phyloP scores from a whole-genome alignment of 2,113 vertebrate species.

The Axis porcinus region DNA sequence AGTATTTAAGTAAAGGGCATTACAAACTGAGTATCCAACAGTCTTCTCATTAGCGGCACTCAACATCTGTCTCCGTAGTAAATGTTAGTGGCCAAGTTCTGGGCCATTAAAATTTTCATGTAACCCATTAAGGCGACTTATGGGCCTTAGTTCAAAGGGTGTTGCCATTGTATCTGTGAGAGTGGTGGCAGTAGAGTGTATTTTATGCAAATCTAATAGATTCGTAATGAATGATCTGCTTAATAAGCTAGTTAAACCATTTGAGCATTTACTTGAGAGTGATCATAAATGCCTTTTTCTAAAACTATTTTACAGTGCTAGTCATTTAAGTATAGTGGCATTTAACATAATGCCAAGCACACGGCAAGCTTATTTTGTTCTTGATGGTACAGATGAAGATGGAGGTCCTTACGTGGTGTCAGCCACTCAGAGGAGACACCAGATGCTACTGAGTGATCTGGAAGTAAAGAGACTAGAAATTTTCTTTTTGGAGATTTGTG shows the following conservation, averaged over 20 bases:
- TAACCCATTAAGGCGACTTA: slow-evolving; percentile 61
- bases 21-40: slow-evolving; percentile 23
- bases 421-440: neutral
- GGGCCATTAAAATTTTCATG: slow-evolving; percentile 72
- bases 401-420: neutral
- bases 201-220: slow-evolving; percentile 65
- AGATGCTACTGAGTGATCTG: neutral
- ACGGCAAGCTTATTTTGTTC: neutral
- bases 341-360: neutral
- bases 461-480: neutral
- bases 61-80: slow-evolving; percentile 70
- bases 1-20: slow-evolving; percentile 29
- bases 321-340: neutral
- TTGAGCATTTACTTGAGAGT: slow-evolving; percentile 10
- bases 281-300: slow-evolving; percentile 21
- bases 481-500: neutral
- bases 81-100: slow-evolving; percentile 69
- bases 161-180: slow-evolving; percentile 37
- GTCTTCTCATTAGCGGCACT: slow-evolving; percentile 62
- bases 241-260: slow-evolving; percentile 54
- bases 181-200: neutral
- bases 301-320: neutral
- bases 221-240: slow-evolving; percentile 53
- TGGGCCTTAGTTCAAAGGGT: slow-evolving; percentile 61
- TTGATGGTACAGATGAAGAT: neutral